Evolutionary conservation across 2,797 vertebrate species (phyloP).

Genomic region (Xyrichtys novacula): DNA sequence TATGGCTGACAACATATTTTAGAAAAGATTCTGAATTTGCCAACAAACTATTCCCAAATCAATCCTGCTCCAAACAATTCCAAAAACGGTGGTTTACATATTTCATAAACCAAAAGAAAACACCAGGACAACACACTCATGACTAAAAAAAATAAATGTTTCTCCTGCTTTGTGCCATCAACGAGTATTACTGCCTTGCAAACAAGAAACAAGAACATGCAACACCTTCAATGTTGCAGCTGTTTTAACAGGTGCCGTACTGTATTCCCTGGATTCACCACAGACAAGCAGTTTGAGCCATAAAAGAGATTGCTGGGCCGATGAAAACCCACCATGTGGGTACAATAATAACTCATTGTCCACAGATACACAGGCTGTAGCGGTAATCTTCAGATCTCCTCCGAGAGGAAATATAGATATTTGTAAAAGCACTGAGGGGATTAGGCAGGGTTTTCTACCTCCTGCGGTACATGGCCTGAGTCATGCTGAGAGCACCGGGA

Average conservation of each 20-base stretch:
- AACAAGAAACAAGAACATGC: constrained; percentile 5
- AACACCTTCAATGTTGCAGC: not conserved
- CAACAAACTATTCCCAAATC: not conserved
- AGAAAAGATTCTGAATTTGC: constrained; percentile 5
- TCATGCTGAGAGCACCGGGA: constrained; percentile 80
- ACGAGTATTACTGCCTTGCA: not conserved
- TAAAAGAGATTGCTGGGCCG: constrained; percentile 63
- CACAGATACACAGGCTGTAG: constrained; percentile 58
- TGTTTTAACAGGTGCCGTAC: constrained; percentile 13
- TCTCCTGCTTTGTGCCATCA: constrained; percentile 12
- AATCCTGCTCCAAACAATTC: not conserved
- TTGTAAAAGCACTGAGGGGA: constrained; percentile 80
- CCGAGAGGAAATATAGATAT: constrained; percentile 80
- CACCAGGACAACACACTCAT: not conserved
- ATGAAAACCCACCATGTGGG: constrained; percentile 64
- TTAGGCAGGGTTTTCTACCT: constrained; percentile 84
- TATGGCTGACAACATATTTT: not conserved
- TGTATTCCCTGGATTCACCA: constrained; percentile 38
- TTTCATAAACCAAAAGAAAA: constrained; percentile 2
- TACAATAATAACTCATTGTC: constrained; percentile 75
- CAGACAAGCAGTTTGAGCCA: constrained; percentile 52
- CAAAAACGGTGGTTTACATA: not conserved
- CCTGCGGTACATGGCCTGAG: constrained; percentile 72
- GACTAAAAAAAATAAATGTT: constrained; percentile 8
- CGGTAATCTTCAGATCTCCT: constrained; percentile 73